Evolutionary conservation across 2,888 invertebrate genomes (phyloP).

Genomic region (Arctia plantaginis): DNA sequence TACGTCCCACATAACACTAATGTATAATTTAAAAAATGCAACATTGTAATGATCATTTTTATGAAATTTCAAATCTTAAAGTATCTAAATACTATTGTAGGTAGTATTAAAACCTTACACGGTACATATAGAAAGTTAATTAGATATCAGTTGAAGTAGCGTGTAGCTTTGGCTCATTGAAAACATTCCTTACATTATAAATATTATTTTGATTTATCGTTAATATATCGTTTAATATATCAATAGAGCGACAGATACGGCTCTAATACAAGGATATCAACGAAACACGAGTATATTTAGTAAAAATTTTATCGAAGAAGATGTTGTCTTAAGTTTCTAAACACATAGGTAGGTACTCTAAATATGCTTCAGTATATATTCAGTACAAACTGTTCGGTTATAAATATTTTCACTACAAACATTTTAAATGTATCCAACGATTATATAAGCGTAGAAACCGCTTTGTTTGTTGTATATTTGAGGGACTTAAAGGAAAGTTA

Average conservation of each 20-base stretch:
- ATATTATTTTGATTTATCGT: constrained; percentile 48
- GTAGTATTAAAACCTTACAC: constrained; percentile 60
- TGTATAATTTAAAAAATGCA: constrained; percentile 60
- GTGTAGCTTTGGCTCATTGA: constrained; percentile 72
- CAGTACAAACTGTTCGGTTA: constrained; percentile 46
- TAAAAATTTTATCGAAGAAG: constrained; percentile 38
- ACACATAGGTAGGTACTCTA: constrained; percentile 28
- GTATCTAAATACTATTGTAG: constrained; percentile 53
- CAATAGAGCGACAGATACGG: constrained; percentile 57
- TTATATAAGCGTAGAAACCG: constrained; percentile 49
- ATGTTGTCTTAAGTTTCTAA: constrained; percentile 51
- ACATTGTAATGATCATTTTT: constrained; percentile 51
- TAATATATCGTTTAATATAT: constrained; percentile 51
- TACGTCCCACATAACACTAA: constrained; percentile 60
- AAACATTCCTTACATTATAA: constrained; percentile 61
- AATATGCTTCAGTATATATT: constrained; percentile 41
- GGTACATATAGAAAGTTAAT: constrained; percentile 53
- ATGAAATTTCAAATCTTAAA: constrained; percentile 58
- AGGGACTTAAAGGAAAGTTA: constrained; percentile 12
- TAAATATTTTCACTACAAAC: constrained; percentile 50
- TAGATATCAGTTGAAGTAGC: constrained; percentile 64
- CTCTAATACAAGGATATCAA: constrained; percentile 40
- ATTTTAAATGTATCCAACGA: constrained; percentile 25
- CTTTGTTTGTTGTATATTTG: constrained; percentile 46
- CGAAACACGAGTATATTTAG: constrained; percentile 35